These are phyloP conservation scores for Plectrocnemia conspersa DNA, from an alignment of 1,140 invertebrate genomes.

Conservation along the genomic window DNA sequence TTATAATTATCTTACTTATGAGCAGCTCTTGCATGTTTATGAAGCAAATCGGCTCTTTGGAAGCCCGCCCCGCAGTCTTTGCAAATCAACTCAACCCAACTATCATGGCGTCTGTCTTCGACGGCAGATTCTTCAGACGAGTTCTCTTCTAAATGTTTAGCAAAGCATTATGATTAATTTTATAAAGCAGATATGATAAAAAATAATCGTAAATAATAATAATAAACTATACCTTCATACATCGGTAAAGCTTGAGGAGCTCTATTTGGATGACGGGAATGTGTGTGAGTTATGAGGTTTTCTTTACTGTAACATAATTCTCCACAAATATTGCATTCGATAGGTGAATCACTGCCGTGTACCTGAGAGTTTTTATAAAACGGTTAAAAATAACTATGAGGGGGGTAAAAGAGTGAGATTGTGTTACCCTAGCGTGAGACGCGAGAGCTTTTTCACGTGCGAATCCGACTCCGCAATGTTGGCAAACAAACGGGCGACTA, in stretches of 20 bases:
- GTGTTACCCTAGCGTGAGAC: slow-evolving; percentile 57
- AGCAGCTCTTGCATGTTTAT: slow-evolving; percentile 56
- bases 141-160: slow-evolving; percentile 35
- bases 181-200: background rate
- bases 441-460: slow-evolving; percentile 73
- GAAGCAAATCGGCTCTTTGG: slow-evolving; percentile 66
- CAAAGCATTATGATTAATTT: background rate
- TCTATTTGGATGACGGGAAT: slow-evolving; percentile 52
- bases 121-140: slow-evolving; percentile 46
- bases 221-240: slow-evolving; percentile 20
- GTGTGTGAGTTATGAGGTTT: slow-evolving; percentile 61
- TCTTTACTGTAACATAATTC: slow-evolving; percentile 74
- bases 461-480: slow-evolving; percentile 73
- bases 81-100: slow-evolving; percentile 65
- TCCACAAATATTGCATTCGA: slow-evolving; percentile 69
- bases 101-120: slow-evolving; percentile 52
- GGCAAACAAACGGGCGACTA: slow-evolving; percentile 72
- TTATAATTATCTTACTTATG: slow-evolving; percentile 45
- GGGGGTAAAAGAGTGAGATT: background rate
- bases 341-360: slow-evolving; percentile 69
- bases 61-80: slow-evolving; percentile 70
- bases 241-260: slow-evolving; percentile 38
- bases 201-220: background rate
- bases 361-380: slow-evolving; percentile 44
- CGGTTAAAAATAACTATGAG: slow-evolving; percentile 12